These are phyloP conservation scores for Cartodere bifasciata DNA, from an alignment of 2,888 invertebrate genomes.

Conservation along the genomic window DNA sequence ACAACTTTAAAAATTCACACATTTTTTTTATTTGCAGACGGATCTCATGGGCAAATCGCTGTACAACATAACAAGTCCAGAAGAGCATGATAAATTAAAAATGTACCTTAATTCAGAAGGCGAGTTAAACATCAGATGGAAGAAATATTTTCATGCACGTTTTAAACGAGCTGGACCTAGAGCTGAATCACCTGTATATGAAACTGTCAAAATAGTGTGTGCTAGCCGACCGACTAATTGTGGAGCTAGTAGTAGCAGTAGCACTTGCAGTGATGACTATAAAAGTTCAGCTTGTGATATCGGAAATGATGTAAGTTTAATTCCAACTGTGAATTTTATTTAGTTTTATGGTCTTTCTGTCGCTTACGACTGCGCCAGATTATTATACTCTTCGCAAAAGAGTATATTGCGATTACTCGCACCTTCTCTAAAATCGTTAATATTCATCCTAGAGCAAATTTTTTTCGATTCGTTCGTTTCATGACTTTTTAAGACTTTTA, in stretches of 20 bases:
- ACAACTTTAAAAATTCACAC: too few species aligned
- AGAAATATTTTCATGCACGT: constrained; percentile 40
- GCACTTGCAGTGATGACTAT: too few species aligned
- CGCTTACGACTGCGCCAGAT: not conserved
- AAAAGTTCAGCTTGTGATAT: too few species aligned
- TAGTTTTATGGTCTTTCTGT: not conserved
- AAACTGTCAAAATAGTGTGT: constrained; percentile 57
- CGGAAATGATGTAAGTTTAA: not conserved
- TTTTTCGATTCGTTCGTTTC: too few species aligned
- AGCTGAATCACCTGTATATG: constrained; percentile 59
- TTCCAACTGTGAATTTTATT: not conserved
- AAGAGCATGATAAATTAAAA: constrained; percentile 61
- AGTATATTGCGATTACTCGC: too few species aligned
- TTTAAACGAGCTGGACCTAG: constrained; percentile 57
- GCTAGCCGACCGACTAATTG: constrained; percentile 27
- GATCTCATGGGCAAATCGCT: constrained; percentile 74
- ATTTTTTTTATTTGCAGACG: constrained; percentile 44
- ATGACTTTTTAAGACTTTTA: too few species aligned
- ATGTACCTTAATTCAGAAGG: constrained; percentile 43
- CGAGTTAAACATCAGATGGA: constrained; percentile 39
- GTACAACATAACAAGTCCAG: constrained; percentile 67
- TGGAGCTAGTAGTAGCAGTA: too few species aligned
- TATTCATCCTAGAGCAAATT: too few species aligned
- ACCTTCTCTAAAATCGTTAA: too few species aligned
- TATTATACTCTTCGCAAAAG: too few species aligned